Evolutionary conservation across 1,140 invertebrate genomes (phyloP).

Genomic region (Eubasilissa regina): DNA sequence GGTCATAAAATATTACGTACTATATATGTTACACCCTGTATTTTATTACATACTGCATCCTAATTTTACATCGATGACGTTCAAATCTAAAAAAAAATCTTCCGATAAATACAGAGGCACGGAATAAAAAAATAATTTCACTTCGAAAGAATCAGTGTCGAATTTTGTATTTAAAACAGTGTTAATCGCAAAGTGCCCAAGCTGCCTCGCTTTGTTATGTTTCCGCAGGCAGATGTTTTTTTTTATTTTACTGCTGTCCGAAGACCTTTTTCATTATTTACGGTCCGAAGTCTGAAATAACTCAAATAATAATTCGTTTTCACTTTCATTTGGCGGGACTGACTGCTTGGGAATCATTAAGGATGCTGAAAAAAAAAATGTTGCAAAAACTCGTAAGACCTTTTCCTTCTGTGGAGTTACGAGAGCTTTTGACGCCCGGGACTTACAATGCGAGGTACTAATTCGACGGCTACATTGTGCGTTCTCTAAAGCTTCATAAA

Average conservation of each 20-base stretch:
- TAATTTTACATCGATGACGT: no score
- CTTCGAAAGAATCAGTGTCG: no score
- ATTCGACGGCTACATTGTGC: conserved; percentile 28
- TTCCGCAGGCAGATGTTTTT: background rate
- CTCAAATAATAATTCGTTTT: conserved; percentile 52
- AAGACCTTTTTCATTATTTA: conserved; percentile 58
- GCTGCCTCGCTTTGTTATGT: no score
- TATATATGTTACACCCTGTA: no score
- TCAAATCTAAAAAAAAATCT: no score
- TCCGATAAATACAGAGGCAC: no score
- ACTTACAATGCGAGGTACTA: conserved; percentile 11
- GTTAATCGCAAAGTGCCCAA: no score
- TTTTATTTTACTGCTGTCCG: conserved; percentile 10
- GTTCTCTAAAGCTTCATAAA: background rate
- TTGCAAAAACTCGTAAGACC: conserved; percentile 40
- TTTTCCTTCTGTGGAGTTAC: conserved; percentile 30
- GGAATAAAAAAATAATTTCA: no score
- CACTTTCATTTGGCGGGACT: conserved; percentile 52
- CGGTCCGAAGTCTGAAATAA: conserved; percentile 48
- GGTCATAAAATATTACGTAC: no score
- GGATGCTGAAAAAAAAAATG: conserved; percentile 26
- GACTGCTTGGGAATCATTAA: conserved; percentile 38
- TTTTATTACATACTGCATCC: no score
- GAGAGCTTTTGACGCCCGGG: conserved; percentile 40
- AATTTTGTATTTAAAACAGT: no score